Conservation (phyloP, 2,888 invertebrate genomes). For the Neria commutata region DNA sequence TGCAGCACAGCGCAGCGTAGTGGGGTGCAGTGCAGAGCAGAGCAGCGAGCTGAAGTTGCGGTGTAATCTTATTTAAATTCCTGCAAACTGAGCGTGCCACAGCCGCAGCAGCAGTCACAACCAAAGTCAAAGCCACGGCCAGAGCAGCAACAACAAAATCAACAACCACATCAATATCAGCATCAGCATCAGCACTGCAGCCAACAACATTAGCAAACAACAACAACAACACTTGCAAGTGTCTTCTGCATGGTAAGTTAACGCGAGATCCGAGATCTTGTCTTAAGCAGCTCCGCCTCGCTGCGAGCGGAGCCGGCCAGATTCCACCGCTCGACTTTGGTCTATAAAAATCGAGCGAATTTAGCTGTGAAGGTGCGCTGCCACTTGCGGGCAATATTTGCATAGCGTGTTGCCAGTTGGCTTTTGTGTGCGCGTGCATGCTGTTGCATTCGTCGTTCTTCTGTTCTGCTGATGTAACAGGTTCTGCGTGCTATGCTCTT, state of each 20-base stretch:
- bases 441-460: background rate
- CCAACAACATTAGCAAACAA: constrained; percentile 7
- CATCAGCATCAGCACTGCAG: background rate
- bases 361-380: constrained; percentile 7
- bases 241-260: background rate
- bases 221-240: background rate
- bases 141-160: constrained; percentile 17
- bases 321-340: constrained; percentile 9
- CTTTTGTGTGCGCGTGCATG: background rate
- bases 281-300: background rate
- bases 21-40: constrained; percentile 46
- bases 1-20: constrained; percentile 38
- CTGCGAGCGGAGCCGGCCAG: background rate
- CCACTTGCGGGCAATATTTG: constrained; percentile 8
- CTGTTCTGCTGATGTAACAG: background rate
- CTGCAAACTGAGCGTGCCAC: constrained; percentile 38
- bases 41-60: constrained; percentile 39
- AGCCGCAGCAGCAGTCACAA: constrained; percentile 19
- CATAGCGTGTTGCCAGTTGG: constrained; percentile 4
- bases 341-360: background rate
- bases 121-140: constrained; percentile 6
- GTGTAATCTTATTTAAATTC: constrained; percentile 52
- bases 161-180: constrained; percentile 22
- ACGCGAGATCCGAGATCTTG: background rate
- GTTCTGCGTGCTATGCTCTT: background rate